Evolutionary conservation across 2,888 invertebrate species (phyloP).

Genomic region (Mantis religiosa): DNA sequence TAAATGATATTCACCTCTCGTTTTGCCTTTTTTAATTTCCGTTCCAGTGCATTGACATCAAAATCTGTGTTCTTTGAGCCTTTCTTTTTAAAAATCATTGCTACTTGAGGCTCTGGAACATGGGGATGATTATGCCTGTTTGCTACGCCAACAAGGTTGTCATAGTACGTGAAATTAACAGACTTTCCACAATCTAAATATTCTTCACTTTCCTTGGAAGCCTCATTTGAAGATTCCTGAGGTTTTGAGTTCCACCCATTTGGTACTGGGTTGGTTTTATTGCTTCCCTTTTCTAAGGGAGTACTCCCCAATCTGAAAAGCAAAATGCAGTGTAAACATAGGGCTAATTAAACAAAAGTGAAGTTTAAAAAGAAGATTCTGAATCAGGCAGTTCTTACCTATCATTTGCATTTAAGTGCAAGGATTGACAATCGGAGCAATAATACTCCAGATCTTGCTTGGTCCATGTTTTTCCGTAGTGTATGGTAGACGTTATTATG

Average conservation of each 20-base stretch:
- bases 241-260: constrained; percentile 20
- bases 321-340: not conserved
- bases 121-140: constrained; percentile 76
- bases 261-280: constrained; percentile 8
- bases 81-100: constrained; percentile 70
- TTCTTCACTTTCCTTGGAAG: constrained; percentile 32
- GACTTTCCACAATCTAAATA: constrained; percentile 75
- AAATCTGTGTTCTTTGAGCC: constrained; percentile 57
- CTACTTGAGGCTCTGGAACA: constrained; percentile 80
- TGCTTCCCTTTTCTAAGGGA: constrained; percentile 8
- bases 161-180: constrained; percentile 84
- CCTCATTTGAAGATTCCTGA: constrained; percentile 16
- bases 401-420: constrained; percentile 13
- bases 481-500: constrained; percentile 69
- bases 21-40: constrained; percentile 71
- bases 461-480: constrained; percentile 62
- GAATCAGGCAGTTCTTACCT: constrained; percentile 8
- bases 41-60: constrained; percentile 70
- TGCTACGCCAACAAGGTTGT: constrained; percentile 81
- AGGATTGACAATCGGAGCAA: constrained; percentile 55
- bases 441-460: constrained; percentile 62
- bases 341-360: too few relatives aligned
- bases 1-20: constrained; percentile 53
- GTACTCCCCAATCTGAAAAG: not conserved
- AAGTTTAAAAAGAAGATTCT: not conserved